Conservation (phyloP, 2,113 vertebrate genomes). For the Galeopterus variegatus region DNA sequence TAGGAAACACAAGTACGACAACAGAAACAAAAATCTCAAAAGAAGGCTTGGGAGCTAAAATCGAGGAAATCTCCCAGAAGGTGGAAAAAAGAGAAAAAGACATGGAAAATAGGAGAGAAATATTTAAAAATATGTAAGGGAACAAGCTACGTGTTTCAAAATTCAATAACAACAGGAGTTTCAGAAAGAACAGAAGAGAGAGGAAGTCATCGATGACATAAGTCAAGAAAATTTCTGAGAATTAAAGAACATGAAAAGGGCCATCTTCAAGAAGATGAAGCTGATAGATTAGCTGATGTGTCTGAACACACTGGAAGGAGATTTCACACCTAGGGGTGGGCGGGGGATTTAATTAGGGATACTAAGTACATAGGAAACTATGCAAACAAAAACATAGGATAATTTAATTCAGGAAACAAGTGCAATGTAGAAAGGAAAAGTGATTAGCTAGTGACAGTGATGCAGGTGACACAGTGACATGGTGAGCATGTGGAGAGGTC, state of each 20-base stretch:
- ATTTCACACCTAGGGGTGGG: background rate
- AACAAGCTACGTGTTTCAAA: background rate
- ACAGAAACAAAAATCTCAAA: background rate
- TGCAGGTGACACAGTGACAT: fast-evolving
- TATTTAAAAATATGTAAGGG: no score
- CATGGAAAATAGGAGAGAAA: background rate
- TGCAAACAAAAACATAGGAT: background rate
- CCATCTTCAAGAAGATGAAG: background rate
- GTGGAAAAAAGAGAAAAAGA: no score
- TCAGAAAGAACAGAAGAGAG: background rate
- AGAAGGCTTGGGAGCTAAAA: background rate
- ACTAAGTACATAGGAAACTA: background rate
- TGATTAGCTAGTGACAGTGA: fast-evolving
- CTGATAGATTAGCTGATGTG: background rate
- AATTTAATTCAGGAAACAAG: background rate
- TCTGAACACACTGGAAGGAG: background rate
- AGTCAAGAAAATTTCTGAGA: background rate
- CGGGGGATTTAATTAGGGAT: background rate
- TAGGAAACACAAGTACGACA: background rate
- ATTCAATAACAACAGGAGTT: background rate
- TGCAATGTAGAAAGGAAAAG: background rate
- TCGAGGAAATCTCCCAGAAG: background rate
- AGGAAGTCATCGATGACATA: background rate
- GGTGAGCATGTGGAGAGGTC: fast-evolving
- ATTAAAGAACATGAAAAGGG: background rate